phyloP scores from a whole-genome alignment of 2,888 invertebrate species.

The Chrysina gloriosa region DNA sequence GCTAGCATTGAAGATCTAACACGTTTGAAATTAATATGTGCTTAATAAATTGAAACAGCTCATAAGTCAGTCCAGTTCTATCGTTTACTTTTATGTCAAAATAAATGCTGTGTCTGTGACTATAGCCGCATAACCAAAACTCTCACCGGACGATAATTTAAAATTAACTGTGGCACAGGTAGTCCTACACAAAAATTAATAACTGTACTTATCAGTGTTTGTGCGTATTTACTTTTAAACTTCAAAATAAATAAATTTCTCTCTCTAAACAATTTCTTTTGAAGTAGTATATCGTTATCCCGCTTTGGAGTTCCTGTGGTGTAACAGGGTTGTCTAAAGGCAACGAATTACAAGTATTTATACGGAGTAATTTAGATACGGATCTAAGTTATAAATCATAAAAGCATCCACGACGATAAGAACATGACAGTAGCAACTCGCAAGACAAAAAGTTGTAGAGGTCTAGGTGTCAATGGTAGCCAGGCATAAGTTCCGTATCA shows the following conservation, averaged over 20 bases:
- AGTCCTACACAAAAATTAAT: not conserved
- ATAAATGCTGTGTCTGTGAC: too few relatives aligned
- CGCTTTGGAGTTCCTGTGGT: not conserved
- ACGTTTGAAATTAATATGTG: too few relatives aligned
- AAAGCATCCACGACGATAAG: conserved; percentile 29
- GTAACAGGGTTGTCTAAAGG: conserved; percentile 27
- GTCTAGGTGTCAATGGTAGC: conserved; percentile 25
- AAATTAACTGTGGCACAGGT: not conserved
- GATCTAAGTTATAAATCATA: conserved; percentile 33
- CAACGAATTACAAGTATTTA: conserved; percentile 37
- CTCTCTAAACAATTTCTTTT: conserved; percentile 1
- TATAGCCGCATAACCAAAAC: too few relatives aligned
- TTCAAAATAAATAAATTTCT: conserved; percentile 10
- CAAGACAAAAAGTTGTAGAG: conserved; percentile 20
- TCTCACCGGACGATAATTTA: too few relatives aligned
- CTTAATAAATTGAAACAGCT: too few relatives aligned
- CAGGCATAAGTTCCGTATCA: conserved; percentile 7
- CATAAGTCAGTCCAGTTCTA: too few relatives aligned
- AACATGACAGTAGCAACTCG: conserved; percentile 33
- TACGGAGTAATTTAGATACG: conserved; percentile 31
- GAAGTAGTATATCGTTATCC: conserved; percentile 1
- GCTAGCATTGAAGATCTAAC: too few relatives aligned
- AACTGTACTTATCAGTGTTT: conserved; percentile 5
- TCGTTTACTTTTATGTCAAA: too few relatives aligned
- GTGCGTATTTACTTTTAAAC: conserved; percentile 12